Base-by-base conservation (phyloP, 2,113 vertebrate genomes). In the Acanthisitta chloris region DNA sequence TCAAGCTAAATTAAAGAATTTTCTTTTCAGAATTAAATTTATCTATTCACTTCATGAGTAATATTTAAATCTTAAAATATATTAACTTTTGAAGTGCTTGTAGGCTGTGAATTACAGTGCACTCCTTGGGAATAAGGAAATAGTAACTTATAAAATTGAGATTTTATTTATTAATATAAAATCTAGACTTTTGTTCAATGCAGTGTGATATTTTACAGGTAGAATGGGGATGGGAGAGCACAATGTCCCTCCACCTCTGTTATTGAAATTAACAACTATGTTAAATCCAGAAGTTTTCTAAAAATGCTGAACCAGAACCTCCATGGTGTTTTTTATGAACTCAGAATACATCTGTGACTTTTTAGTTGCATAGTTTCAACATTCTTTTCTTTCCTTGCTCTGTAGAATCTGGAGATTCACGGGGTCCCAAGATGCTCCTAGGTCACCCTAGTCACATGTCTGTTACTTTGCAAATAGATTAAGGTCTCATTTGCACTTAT, bases 141-240 rank as follows among this genome's bases (percentile, higher is more conserved):
- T 7, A 66, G 51, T 42, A 1, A 26, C 4, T 54, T 45, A n/a
- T 12, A 64, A 78, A 74, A 71, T 28, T 1, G 8, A 54, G 5
- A 8, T 0, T 0, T 59, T 81, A 67, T 86, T 81, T 17, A 16
- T 66, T 59, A 54, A 29, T 49, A 49, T 42, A 12, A 86, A 33
- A 9, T 55, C 21, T 19, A 70, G 10, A 59, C 4, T 57, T 55
- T 8, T 70, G 6, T 48, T 57, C 52, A 85, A 88, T 28, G 9
- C 7, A 31, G 2, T 14, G 10, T 43, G 31, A 46, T 73, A 69
- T 81, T 87, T 59, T 70, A 43, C 11, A 24, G 5, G 7, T 46
- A 7, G 8, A 51, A 77, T 9, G 2, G 4, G 25, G 1, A 1
- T 11, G 6, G 4, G 4, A 4, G 14, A 31, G 13, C 10, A 49